Conservation (phyloP, 2,888 invertebrate species). For the Netelia fuscicornis region DNA sequence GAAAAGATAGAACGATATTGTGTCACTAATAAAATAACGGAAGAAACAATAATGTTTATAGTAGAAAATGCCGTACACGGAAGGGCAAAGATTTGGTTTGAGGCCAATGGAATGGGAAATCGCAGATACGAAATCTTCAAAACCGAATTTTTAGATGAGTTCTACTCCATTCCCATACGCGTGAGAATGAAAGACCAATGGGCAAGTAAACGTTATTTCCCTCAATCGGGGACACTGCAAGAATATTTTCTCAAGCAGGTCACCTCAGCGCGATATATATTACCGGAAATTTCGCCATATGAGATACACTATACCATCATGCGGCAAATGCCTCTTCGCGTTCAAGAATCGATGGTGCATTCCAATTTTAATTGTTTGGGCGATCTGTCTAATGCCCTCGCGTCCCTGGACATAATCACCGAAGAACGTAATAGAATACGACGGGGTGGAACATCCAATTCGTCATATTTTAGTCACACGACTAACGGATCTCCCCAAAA, state of each 20-base stretch:
- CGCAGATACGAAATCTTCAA: conserved; percentile 36
- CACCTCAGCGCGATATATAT: conserved; percentile 53
- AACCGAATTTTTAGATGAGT: conserved; percentile 47
- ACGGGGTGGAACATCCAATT: not conserved
- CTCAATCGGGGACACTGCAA: conserved; percentile 28
- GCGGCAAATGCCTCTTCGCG: conserved; percentile 57
- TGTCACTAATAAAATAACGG: conserved; percentile 12
- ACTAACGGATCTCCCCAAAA: not conserved
- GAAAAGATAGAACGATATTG: conserved; percentile 25
- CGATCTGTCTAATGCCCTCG: conserved; percentile 38
- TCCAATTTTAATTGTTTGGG: conserved; percentile 44
- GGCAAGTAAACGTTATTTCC: conserved; percentile 37
- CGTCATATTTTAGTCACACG: not conserved
- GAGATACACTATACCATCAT: conserved; percentile 56
- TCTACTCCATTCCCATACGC: conserved; percentile 50
- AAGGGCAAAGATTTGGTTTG: conserved; percentile 56
- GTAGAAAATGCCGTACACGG: conserved; percentile 39
- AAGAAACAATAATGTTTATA: conserved; percentile 21
- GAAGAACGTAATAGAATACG: not conserved
- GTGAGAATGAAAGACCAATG: conserved; percentile 41
- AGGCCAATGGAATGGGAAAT: conserved; percentile 15
- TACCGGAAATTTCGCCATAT: conserved; percentile 10
- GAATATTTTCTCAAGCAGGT: conserved; percentile 57
- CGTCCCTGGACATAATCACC: conserved; percentile 30
- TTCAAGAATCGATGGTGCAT: conserved; percentile 38